Percentiles rank a stretch among this genome's conserved stretches.
phyloP scores from a whole-genome alignment of 23 tunicate species.

The Diplosoma virens region DNA sequence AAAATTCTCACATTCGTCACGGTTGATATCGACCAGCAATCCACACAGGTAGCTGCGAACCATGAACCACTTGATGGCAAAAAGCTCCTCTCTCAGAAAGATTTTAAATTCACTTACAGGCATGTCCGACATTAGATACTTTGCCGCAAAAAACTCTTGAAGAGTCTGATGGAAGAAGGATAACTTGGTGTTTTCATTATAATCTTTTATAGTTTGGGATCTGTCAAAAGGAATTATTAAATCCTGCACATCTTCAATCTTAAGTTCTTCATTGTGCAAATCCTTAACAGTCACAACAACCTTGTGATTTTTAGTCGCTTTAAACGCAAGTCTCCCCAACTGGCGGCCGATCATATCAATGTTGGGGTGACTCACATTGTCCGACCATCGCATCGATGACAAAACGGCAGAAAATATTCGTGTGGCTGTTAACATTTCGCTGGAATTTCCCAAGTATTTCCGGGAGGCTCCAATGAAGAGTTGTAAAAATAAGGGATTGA shows the following conservation, averaged over 20 bases:
- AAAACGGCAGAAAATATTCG: slow-evolving; percentile 12
- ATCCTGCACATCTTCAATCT: slow-evolving; percentile 5
- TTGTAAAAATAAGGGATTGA: slow-evolving; percentile 23
- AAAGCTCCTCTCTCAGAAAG: slow-evolving; percentile 1
- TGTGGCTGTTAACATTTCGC: background rate
- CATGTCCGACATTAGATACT: slow-evolving; percentile 11
- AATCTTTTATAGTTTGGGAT: background rate
- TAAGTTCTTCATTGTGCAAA: slow-evolving; percentile 3
- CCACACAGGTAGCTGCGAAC: slow-evolving; percentile 39
- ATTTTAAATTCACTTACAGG: background rate
- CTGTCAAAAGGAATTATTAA: background rate
- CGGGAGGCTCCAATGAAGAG: slow-evolving; percentile 3
- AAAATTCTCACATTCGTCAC: slow-evolving; percentile 7
- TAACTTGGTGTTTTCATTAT: background rate
- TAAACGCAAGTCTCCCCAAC: slow-evolving; percentile 13
- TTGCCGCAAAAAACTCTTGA: slow-evolving; percentile 40
- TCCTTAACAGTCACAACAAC: background rate
- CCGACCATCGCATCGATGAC: background rate
- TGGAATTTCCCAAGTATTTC: background rate
- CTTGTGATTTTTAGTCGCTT: background rate
- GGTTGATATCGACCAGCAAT: slow-evolving; percentile 22
- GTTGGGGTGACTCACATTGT: background rate
- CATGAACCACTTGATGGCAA: slow-evolving; percentile 9
- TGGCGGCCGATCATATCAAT: slow-evolving; percentile 5
- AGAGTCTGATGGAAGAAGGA: slow-evolving; percentile 25